Conservation (phyloP, 1,140 invertebrate genomes). For the Aphidius gifuensis region DNA sequence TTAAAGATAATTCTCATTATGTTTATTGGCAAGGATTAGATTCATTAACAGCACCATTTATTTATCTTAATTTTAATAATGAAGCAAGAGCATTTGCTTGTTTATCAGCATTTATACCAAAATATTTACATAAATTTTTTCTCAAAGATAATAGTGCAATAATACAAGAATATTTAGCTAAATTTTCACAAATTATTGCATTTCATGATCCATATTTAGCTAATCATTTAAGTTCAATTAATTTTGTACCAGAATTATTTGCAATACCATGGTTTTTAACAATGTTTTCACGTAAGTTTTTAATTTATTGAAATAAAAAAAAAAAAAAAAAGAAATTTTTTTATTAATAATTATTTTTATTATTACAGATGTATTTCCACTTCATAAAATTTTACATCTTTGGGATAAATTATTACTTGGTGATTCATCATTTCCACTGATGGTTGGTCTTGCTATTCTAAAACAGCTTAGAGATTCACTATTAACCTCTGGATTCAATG, state of each 20-base stretch:
- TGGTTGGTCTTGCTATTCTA: conserved; percentile 91
- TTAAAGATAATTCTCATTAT: conserved; percentile 89
- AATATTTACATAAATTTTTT: conserved; percentile 97
- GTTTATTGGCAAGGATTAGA: conserved; percentile 99
- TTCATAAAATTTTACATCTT: conserved; percentile 96
- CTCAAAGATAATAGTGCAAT: conserved; percentile 96
- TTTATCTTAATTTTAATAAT: conserved; percentile 95
- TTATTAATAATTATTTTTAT: conserved; percentile 30
- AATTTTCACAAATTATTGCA: conserved; percentile 93
- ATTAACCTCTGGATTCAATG: conserved; percentile 90
- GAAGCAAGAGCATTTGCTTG: conserved; percentile 95
- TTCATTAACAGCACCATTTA: conserved; percentile 94
- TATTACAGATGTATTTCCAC: conserved; percentile 85
- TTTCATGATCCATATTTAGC: conserved; percentile 93
- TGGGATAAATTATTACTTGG: conserved; percentile 96
- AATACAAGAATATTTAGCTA: conserved; percentile 96
- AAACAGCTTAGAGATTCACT: conserved; percentile 82
- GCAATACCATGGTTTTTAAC: conserved; percentile 99
- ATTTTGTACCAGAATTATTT: conserved; percentile 96
- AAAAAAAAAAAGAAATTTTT: not conserved
- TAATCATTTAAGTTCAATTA: conserved; percentile 88
- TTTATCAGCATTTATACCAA: conserved; percentile 90
- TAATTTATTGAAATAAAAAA: conserved; percentile 11
- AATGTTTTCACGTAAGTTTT: conserved; percentile 94
- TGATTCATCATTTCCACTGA: conserved; percentile 90